Evolutionary conservation across 2,888 invertebrate genomes (phyloP), one percentile per base, ranked within the genome.

Genomic region (Ennomos fuscantarius): DNA sequence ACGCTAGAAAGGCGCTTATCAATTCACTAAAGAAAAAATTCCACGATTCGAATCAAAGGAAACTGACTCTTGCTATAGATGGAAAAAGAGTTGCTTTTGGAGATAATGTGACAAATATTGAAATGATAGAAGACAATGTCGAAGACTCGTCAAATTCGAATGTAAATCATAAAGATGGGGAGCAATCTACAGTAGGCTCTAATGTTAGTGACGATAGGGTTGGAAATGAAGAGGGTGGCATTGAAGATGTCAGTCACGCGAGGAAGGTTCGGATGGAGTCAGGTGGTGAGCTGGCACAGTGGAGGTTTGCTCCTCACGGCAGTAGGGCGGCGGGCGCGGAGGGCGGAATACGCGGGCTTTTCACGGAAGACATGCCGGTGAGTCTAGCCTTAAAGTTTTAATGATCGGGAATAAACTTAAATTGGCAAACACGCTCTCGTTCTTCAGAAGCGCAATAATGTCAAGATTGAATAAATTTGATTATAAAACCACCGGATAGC

Each of bases 211-310:
- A 46, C 52, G 35, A 68, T 82, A 86, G 65, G 72, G 87, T 83
- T 71, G 80, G 68, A 62, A 67, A 78, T 78, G 57, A 69, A 42
- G 60, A 47, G 68, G 61, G 55, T 66, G 71, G 55, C 60, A 71
- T 66, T 70, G 83, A 79, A 78, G 81, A 84, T 84, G 77, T 66
- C 69, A 79, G 86, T 84, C 90, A 91, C 90, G 90, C 90, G 74
- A 91, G 82, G 78, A 83, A 72, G 79, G 81, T 80, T 83, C 84
- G 82, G 86, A 82, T 86, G 86, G 89, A 83, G 84, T 83, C 84
- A 87, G 89, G 89, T 82, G 76, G 88, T 81, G 86, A 77, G 81
- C 79, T 86, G 89, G 89, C 86, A 88, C 89, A 86, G 87, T 86
- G 87, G 82, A 83, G 79, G 82, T 74, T 81, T 74, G 78, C 60